phyloP scores from a whole-genome alignment of 2,113 vertebrate species.

The Tachycineta bicolor region DNA sequence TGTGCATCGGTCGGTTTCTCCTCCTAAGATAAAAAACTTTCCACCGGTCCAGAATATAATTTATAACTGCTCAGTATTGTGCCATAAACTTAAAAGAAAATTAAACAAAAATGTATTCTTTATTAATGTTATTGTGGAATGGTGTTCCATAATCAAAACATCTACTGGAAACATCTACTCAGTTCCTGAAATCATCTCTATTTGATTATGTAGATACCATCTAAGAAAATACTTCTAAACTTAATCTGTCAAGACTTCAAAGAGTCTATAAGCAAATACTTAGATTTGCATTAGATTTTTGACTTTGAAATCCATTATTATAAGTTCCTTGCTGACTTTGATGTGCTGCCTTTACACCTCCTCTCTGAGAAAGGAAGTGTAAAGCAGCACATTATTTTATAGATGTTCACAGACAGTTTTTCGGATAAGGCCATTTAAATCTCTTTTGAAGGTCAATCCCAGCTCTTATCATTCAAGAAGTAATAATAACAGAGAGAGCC shows the following conservation, averaged over 20 bases:
- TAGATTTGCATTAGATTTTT: constrained; percentile 85
- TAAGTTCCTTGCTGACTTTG: constrained; percentile 78
- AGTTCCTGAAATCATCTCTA: constrained; percentile 77
- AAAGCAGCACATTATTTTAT: constrained; percentile 63
- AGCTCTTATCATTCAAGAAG: constrained; percentile 71
- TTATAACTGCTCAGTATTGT: constrained; percentile 51
- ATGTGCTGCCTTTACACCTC: constrained; percentile 71
- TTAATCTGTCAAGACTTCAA: constrained; percentile 78
- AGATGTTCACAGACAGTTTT: constrained; percentile 67
- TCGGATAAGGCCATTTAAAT: constrained; percentile 72
- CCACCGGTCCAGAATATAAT: constrained; percentile 16
- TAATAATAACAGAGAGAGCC: constrained; percentile 49
- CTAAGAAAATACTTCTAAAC: constrained; percentile 81
- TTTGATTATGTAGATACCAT: constrained; percentile 84
- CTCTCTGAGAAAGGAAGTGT: constrained; percentile 54
- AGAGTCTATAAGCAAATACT: constrained; percentile 79
- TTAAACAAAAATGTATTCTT: constrained; percentile 46
- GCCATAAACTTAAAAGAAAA: constrained; percentile 50
- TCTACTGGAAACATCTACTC: constrained; percentile 52
- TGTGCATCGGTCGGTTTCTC: background rate
- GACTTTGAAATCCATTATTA: constrained; percentile 84
- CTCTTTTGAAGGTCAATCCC: constrained; percentile 76
- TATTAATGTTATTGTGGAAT: constrained; percentile 44
- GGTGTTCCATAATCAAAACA: background rate
- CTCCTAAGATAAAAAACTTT: constrained; percentile 39